phyloP scores from a whole-genome alignment of 2,888 invertebrate species.

The Sesamia inferens region DNA sequence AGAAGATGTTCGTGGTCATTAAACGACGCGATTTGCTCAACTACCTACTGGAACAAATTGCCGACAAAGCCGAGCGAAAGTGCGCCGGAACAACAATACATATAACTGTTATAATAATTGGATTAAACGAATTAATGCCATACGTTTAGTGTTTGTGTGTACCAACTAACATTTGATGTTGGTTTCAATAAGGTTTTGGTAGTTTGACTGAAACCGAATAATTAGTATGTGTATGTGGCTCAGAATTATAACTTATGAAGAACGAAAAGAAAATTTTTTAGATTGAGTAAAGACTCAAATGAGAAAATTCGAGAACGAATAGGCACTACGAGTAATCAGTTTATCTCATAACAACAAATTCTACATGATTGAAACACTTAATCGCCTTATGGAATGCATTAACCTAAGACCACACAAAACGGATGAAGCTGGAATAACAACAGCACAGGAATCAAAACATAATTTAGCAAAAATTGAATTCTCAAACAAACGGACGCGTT shows the following conservation, averaged over 20 bases:
- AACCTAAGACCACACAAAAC: conserved; percentile 24
- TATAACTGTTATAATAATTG: conserved; percentile 52
- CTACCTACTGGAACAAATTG: conserved; percentile 40
- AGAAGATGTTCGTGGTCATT: background rate
- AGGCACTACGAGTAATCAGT: background rate
- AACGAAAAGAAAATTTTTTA: background rate
- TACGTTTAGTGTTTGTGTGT: conserved; percentile 16
- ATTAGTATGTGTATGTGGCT: background rate
- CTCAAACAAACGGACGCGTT: conserved; percentile 12
- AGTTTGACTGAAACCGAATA: background rate
- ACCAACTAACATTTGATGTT: background rate
- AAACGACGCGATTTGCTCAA: background rate
- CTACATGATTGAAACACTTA: background rate
- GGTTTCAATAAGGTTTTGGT: background rate
- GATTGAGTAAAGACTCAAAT: background rate
- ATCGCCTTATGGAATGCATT: background rate
- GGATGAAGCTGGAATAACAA: conserved; percentile 6
- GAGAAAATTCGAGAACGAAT: background rate
- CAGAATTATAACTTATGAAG: background rate
- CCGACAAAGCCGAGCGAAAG: conserved; percentile 44
- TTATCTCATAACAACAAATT: background rate
- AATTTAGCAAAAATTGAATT: conserved; percentile 47
- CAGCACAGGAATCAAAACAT: conserved; percentile 36
- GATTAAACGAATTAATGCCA: conserved; percentile 38
- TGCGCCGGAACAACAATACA: conserved; percentile 43